phyloP scores from a whole-genome alignment of 2,797 vertebrate genomes.

The Sebastes paucispinis region DNA sequence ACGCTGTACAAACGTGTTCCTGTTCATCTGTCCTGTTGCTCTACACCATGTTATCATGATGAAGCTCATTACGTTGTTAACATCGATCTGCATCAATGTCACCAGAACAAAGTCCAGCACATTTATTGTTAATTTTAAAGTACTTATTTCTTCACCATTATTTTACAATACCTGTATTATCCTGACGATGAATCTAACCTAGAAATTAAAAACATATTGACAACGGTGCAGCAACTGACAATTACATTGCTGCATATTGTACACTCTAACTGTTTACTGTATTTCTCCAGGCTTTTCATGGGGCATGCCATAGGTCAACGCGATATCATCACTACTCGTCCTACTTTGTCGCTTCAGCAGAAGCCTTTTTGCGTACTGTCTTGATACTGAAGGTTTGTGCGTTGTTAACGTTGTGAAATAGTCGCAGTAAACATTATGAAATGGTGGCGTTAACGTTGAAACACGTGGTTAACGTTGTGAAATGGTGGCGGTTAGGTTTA shows the following conservation, averaged over 20 bases:
- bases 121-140: background rate
- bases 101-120: background rate
- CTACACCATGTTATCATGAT: background rate
- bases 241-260: background rate
- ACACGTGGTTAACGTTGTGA: too few species aligned
- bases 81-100: background rate
- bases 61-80: background rate
- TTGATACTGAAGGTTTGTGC: too few species aligned
- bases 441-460: too few species aligned
- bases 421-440: too few species aligned
- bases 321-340: too few species aligned
- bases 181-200: too few species aligned
- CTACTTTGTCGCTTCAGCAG: accelerated
- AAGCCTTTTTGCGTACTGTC: too few species aligned
- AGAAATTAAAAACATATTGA: background rate
- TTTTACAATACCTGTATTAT: background rate
- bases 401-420: accelerated
- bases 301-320: too few species aligned
- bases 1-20: background rate
- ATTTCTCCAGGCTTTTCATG: background rate
- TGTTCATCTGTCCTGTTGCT: background rate
- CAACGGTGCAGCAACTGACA: background rate
- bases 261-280: background rate
- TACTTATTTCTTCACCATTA: background rate
- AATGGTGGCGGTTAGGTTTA: too few species aligned